These are phyloP conservation scores for Labroides dimidiatus DNA, from an alignment of 2,797 vertebrate genomes.

Conservation along the genomic window DNA sequence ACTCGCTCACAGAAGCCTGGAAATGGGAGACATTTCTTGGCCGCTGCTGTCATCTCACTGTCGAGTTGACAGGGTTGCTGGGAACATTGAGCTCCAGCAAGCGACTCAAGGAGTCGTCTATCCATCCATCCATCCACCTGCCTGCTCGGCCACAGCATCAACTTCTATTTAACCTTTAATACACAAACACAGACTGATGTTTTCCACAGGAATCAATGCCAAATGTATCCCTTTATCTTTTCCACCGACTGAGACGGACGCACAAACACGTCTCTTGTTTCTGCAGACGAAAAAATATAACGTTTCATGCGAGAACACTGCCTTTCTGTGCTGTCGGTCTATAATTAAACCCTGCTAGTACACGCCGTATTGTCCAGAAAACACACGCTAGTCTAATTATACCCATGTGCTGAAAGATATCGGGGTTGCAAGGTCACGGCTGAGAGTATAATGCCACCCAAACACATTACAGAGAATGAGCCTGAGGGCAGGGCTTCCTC, in stretches of 20 bases:
- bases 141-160: neutral
- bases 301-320: neutral
- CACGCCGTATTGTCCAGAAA: conserved; percentile 48
- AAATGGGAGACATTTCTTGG: conserved; percentile 47
- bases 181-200: conserved; percentile 7
- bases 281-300: conserved; percentile 1
- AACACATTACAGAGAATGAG: conserved; percentile 49
- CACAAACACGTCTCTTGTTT: neutral
- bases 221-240: conserved; percentile 1
- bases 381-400: conserved; percentile 39
- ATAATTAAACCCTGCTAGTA: conserved; percentile 29
- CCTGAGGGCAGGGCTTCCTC: conserved; percentile 74
- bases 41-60: conserved; percentile 28
- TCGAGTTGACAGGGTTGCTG: conserved; percentile 50
- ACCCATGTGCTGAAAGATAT: conserved; percentile 18
- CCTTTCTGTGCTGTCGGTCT: conserved; percentile 11
- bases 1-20: neutral
- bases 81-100: conserved; percentile 36
- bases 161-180: conserved; percentile 18
- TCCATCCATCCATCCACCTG: conserved; percentile 30
- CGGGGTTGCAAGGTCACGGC: conserved; percentile 27
- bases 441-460: conserved; percentile 49
- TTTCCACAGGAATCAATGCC: neutral
- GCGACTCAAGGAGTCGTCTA: conserved; percentile 29
- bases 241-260: neutral